Evolutionary conservation across 2,113 vertebrate species (phyloP).

Genomic region (Baryphthengus martii): DNA sequence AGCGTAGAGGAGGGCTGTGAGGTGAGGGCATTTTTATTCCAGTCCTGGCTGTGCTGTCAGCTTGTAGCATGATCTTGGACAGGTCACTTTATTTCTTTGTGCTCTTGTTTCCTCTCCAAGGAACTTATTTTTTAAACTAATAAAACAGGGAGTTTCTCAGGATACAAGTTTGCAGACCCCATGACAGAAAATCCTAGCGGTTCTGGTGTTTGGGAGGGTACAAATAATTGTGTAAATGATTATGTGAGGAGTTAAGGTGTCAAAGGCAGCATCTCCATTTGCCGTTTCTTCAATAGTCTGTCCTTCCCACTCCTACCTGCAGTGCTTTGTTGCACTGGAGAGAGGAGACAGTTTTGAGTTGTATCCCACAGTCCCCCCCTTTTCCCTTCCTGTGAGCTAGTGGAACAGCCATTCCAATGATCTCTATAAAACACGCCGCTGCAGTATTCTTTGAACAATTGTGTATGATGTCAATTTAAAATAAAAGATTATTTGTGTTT

Average conservation of each 20-base stretch:
- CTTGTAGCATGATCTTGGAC: not conserved
- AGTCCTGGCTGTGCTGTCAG: not conserved
- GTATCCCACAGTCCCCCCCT: too few species aligned
- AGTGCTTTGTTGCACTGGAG: not conserved
- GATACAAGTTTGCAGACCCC: not conserved
- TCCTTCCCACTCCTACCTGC: accelerated
- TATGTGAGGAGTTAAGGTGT: not conserved
- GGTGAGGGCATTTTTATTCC: not conserved
- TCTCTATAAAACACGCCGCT: not conserved
- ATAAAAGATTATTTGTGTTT: not conserved
- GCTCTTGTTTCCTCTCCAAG: not conserved
- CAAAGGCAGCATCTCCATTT: not conserved
- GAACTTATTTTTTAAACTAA: not conserved
- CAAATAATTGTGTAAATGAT: not conserved
- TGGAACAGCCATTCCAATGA: not conserved
- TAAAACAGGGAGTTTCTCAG: not conserved
- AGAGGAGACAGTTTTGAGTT: not conserved
- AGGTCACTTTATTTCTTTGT: not conserved
- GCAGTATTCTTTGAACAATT: not conserved
- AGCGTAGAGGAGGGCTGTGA: not conserved
- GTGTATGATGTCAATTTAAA: not conserved
- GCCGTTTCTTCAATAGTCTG: not conserved
- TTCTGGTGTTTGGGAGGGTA: not conserved
- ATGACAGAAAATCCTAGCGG: not conserved
- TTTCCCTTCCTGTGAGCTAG: not conserved